Percentiles rank a stretch among this genome's conserved stretches.
Evolutionary conservation across 2,797 vertebrate genomes (phyloP).

Genomic region (Poeciliopsis infans): DNA sequence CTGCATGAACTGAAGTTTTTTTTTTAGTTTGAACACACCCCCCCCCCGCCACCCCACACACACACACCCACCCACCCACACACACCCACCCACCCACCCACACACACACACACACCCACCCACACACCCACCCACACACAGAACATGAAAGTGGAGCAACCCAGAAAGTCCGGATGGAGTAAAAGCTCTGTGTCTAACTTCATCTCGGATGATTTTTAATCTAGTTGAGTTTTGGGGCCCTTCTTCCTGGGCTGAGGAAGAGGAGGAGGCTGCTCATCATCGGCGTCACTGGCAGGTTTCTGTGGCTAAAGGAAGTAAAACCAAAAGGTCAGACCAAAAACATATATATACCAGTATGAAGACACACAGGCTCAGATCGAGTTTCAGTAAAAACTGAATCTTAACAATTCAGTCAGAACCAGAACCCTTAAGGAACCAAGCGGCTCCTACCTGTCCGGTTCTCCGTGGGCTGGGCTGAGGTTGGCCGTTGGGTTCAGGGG

Average conservation of each 20-base stretch:
- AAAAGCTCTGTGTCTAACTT: neutral
- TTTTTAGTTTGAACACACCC: neutral
- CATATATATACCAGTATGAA: neutral
- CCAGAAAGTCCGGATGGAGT: neutral
- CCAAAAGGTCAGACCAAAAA: neutral
- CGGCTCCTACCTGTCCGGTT: slow-evolving; percentile 36
- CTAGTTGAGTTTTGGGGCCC: neutral
- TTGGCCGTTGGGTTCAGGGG: neutral
- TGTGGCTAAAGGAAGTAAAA: slow-evolving; percentile 13
- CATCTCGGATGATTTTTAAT: neutral
- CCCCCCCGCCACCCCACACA: no score
- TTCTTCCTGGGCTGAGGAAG: slow-evolving; percentile 77
- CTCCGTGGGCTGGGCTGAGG: slow-evolving; percentile 40
- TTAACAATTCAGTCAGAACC: neutral
- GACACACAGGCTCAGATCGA: neutral
- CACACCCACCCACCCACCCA: no score
- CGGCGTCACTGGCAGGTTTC: accelerated
- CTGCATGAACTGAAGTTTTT: neutral
- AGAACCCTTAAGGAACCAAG: neutral
- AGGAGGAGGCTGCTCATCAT: slow-evolving; percentile 69
- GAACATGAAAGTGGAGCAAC: neutral
- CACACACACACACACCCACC: neutral
- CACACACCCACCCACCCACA: accelerated
- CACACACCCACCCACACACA: neutral
- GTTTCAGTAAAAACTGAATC: neutral